phyloP scores from a whole-genome alignment of 1,140 invertebrate genomes.

The Stegodyphus dumicola region DNA sequence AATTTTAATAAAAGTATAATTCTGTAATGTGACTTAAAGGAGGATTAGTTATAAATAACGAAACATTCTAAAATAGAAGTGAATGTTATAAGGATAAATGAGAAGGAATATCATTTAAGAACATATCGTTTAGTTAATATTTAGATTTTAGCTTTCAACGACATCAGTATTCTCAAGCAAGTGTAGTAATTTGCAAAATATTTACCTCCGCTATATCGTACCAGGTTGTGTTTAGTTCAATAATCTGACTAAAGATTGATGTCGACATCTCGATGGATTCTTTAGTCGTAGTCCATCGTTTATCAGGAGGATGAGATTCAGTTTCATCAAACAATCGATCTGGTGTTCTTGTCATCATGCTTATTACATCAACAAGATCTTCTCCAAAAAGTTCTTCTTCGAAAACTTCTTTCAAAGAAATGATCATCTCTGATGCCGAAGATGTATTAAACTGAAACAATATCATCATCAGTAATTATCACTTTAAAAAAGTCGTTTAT shows the following conservation, averaged over 20 bases:
- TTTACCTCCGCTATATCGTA: conserved; percentile 10
- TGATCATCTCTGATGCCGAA: not conserved
- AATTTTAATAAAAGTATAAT: too few relatives aligned
- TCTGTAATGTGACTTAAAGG: too few relatives aligned
- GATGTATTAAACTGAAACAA: conserved; percentile 41
- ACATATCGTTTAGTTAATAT: too few relatives aligned
- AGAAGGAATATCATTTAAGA: too few relatives aligned
- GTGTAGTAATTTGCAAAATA: too few relatives aligned
- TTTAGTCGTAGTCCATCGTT: not conserved
- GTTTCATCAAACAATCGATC: not conserved
- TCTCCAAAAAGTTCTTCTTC: conserved; percentile 31
- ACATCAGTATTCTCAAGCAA: too few relatives aligned
- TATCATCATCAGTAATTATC: too few relatives aligned
- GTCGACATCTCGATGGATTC: conserved; percentile 3
- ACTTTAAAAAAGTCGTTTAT: too few relatives aligned
- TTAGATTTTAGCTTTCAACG: too few relatives aligned
- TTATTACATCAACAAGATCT: conserved; percentile 17
- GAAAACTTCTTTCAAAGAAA: conserved; percentile 1
- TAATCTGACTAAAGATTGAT: conserved; percentile 18
- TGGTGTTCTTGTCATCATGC: conserved; percentile 20
- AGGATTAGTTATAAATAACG: too few relatives aligned
- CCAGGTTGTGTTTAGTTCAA: conserved; percentile 29
- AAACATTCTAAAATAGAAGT: too few relatives aligned
- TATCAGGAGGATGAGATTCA: not conserved
- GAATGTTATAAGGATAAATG: too few relatives aligned